These are phyloP conservation scores for Itoplectis maculator DNA, from an alignment of 2,888 invertebrate species.

Conservation along the genomic window DNA sequence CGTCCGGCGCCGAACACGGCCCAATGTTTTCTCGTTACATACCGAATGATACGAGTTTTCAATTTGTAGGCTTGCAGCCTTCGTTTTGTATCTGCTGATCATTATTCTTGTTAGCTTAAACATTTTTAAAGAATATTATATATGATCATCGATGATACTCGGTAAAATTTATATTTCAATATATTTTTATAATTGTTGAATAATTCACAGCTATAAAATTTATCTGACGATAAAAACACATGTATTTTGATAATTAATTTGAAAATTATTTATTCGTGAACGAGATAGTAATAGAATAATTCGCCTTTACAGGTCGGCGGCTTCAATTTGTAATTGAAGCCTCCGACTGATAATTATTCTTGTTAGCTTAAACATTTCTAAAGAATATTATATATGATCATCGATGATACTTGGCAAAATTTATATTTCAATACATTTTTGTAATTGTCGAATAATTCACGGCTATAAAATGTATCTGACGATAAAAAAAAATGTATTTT, in stretches of 20 bases:
- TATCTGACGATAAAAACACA: too few relatives aligned
- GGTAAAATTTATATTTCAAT: not conserved
- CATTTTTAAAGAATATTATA: not conserved
- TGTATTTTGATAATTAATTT: not conserved
- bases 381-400: not conserved
- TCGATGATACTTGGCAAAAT: not conserved
- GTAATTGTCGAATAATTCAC: not conserved
- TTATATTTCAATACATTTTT: not conserved
- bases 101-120: not conserved
- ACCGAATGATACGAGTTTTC: conserved; percentile 19
- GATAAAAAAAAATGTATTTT: not conserved
- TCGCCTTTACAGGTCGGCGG: conserved; percentile 86
- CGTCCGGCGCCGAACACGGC: not conserved
- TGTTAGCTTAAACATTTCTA: not conserved
- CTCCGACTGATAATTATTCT: conserved; percentile 81
- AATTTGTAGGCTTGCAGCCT: not conserved
- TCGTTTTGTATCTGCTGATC: not conserved
- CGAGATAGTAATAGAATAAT: not conserved
- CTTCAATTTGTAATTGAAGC: conserved; percentile 87
- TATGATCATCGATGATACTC: not conserved
- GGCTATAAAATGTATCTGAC: too few relatives aligned
- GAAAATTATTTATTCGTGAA: not conserved
- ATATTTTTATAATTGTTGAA: not conserved
- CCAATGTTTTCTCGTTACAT: conserved; percentile 19
- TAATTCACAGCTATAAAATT: too few relatives aligned